A percentile compares a stretch with the other conserved stretches of the same genome.
Conservation (phyloP, 2,888 invertebrate genomes). For the Gastrophysa polygoni region DNA sequence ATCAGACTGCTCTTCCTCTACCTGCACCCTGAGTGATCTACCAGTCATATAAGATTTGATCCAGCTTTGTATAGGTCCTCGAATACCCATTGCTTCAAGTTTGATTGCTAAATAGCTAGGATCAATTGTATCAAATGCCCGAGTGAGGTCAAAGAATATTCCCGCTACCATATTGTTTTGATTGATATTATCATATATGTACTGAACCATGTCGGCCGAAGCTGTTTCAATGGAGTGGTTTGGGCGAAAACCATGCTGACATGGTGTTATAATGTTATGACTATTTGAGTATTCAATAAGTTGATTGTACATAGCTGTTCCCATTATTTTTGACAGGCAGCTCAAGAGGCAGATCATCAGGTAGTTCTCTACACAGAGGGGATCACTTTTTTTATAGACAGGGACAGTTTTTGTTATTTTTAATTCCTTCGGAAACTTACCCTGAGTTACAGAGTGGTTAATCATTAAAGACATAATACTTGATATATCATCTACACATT, state of each 20-base stretch:
- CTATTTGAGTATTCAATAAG: constrained; percentile 2
- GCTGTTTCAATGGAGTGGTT: constrained; percentile 8
- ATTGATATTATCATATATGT: constrained; percentile 6
- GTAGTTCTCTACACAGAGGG: constrained; percentile 8
- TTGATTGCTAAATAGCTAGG: not conserved
- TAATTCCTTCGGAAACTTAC: constrained; percentile 4
- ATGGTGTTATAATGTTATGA: not conserved
- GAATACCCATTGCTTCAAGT: not conserved
- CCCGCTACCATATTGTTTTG: constrained; percentile 2
- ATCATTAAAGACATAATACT: not conserved
- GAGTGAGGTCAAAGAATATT: constrained; percentile 10
- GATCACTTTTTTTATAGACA: not conserved
- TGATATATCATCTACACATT: not conserved
- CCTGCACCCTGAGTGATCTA: not conserved
- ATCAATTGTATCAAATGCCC: constrained; percentile 7
- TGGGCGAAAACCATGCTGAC: not conserved
- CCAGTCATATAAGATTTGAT: too few species aligned
- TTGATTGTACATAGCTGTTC: constrained; percentile 12
- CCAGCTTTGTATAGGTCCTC: not conserved
- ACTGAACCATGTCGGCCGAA: constrained; percentile 11
- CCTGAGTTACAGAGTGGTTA: not conserved
- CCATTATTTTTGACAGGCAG: constrained; percentile 11
- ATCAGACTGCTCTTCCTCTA: not conserved
- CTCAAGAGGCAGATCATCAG: constrained; percentile 11
- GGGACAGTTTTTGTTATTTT: constrained; percentile 11